Evolutionary conservation across 2,888 invertebrate genomes (phyloP), one percentile per base, ranked within the genome.

Genomic region (Poecilobothrus nobilitatus): DNA sequence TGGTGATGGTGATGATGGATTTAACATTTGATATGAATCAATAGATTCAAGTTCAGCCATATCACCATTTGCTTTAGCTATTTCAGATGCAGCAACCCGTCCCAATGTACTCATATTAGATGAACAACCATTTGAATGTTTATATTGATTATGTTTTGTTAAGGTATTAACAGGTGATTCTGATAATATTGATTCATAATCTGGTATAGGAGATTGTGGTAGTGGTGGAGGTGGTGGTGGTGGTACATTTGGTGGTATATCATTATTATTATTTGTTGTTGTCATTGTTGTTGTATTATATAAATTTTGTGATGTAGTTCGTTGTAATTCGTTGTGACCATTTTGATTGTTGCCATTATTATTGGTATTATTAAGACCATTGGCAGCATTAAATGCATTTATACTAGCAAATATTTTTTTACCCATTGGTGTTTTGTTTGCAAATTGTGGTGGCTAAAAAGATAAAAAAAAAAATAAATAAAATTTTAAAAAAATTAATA

Each of bases 41-140:
- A 91, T 81, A 27, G 90, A 90, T 76, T 90, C 89, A 84, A 91
- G 85, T 80, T 91, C 91, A 15, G 88, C 91, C 53, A 86, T 84
- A 71, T 88, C 88, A 66, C 80, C 81, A 71, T 76, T 78, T 9
- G 76, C 74, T 71, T 79, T 81, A 69, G 75, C 74, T 15, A 73
- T 70, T 74, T 75, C 73, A 67, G 73, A 72, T 5, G 71, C 70
- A 22, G 72, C 70, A 44, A 69, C 69, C n/a, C 73, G 67, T n/a
- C 71, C 72, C 62, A 73, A 68, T 66, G 72, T 72, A 27, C 72
- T 71, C 33, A 64, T 53, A 37, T 66, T 68, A 22, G n/a, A 63
- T 15, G 44, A 68, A n/a, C 18, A 63, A 66, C 20, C n/a, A 66
- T 70, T 66, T 33, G 61, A 10, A 68, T 73, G 66, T 68, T 72